Evolutionary conservation across 1,140 invertebrate species (phyloP).

Genomic region (Sycophaga agraensis): DNA sequence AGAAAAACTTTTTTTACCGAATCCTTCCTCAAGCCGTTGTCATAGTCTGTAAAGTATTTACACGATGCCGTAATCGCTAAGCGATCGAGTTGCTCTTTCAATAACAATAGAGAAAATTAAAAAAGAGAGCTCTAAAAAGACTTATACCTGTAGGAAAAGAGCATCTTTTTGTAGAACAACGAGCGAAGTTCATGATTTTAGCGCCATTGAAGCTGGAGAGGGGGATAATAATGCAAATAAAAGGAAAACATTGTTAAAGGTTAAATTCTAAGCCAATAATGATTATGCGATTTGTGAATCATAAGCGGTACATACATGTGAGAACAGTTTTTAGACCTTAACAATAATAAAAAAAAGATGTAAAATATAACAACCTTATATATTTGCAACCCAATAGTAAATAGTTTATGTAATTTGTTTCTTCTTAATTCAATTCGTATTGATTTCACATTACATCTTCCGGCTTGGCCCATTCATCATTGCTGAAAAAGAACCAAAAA

Average conservation of each 20-base stretch:
- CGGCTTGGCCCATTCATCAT: conserved; percentile 33
- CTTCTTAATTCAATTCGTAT: background rate
- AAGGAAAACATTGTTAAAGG: conserved; percentile 23
- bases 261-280: conserved; percentile 27
- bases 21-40: conserved; percentile 26
- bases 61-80: conserved; percentile 6
- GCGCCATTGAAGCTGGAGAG: conserved; percentile 34
- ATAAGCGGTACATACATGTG: conserved; percentile 31
- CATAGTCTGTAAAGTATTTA: conserved; percentile 27
- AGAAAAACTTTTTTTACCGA: conserved; percentile 30
- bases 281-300: conserved; percentile 32
- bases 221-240: conserved; percentile 28
- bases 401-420: conserved; percentile 11
- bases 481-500: conserved; percentile 34
- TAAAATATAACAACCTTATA: conserved; percentile 17
- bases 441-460: conserved; percentile 40
- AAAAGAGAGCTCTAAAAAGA: conserved; percentile 8
- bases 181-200: conserved; percentile 37
- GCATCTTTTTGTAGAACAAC: conserved; percentile 37
- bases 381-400: conserved; percentile 28
- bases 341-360: conserved; percentile 33
- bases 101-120: conserved; percentile 15
- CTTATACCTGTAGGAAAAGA: background rate
- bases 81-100: conserved; percentile 12
- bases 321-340: conserved; percentile 31